These are phyloP conservation scores for Monomorium pharaonis DNA, from an alignment of 1,140 invertebrate genomes.

Conservation along the genomic window DNA sequence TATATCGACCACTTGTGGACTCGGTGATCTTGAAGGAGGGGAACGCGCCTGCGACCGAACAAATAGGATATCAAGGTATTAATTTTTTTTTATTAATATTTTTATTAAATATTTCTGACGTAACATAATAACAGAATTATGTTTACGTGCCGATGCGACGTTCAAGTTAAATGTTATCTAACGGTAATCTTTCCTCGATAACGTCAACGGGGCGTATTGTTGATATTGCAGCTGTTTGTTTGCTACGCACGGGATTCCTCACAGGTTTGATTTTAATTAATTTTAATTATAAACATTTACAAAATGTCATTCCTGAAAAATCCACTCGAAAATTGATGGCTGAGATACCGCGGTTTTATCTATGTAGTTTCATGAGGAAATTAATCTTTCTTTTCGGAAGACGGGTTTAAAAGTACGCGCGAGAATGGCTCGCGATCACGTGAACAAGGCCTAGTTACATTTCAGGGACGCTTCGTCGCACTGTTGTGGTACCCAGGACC, in stretches of 20 bases:
- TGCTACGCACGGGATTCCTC: neutral
- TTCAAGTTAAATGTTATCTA: neutral
- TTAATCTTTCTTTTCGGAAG: neutral
- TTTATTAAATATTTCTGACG: neutral
- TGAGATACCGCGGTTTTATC: neutral
- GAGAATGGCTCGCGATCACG: neutral
- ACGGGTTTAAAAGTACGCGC: neutral
- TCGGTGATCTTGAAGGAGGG: neutral
- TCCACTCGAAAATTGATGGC: neutral
- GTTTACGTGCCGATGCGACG: neutral
- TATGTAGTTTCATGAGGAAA: neutral
- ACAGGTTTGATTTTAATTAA: neutral
- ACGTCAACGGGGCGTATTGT: neutral
- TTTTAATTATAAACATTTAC: neutral
- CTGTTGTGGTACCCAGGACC: neutral
- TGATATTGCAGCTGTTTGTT: neutral
- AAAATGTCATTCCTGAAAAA: neutral
- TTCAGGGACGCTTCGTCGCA: neutral
- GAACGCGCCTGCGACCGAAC: neutral
- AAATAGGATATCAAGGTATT: neutral
- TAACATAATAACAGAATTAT: neutral
- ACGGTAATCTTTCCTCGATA: neutral
- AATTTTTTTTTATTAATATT: no score
- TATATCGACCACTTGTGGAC: neutral
- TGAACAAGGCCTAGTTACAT: conserved; percentile 3